phyloP scores from a whole-genome alignment of 1,140 invertebrate genomes.

The Yoshiicerus persimilis region DNA sequence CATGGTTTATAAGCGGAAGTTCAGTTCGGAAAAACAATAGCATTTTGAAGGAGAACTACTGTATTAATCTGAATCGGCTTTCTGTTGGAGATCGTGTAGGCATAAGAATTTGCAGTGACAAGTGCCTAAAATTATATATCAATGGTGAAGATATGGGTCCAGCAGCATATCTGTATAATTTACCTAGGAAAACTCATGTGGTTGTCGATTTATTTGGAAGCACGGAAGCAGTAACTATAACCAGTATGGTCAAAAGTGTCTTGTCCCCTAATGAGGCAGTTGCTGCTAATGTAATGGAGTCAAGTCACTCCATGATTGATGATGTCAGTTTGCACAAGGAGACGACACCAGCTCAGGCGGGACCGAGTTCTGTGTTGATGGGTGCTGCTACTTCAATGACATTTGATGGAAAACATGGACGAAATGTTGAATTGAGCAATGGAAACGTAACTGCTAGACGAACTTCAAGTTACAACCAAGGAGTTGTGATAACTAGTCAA shows the following conservation, averaged over 20 bases:
- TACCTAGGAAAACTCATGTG: slow-evolving; percentile 73
- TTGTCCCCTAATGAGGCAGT: slow-evolving; percentile 45
- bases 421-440: slow-evolving; percentile 69
- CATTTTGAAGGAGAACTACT: slow-evolving; percentile 63
- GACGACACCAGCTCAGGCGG: neutral
- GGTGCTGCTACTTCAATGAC: neutral
- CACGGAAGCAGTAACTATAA: slow-evolving; percentile 67
- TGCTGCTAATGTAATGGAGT: neutral
- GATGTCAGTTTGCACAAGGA: slow-evolving; percentile 6
- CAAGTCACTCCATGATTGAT: neutral
- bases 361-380: neutral
- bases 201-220: slow-evolving; percentile 73
- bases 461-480: slow-evolving; percentile 75
- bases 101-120: slow-evolving; percentile 58
- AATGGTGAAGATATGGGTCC: slow-evolving; percentile 84
- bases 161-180: slow-evolving; percentile 65
- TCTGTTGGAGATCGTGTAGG: slow-evolving; percentile 66
- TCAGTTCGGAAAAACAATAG: slow-evolving; percentile 66
- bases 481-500: slow-evolving; percentile 65
- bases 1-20: slow-evolving; percentile 57
- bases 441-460: slow-evolving; percentile 63
- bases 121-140: slow-evolving; percentile 62
- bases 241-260: slow-evolving; percentile 54
- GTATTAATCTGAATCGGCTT: slow-evolving; percentile 77
- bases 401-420: slow-evolving; percentile 59